phyloP scores from a whole-genome alignment of 2,888 invertebrate genomes.

The Rhimphoctona megacephalus region DNA sequence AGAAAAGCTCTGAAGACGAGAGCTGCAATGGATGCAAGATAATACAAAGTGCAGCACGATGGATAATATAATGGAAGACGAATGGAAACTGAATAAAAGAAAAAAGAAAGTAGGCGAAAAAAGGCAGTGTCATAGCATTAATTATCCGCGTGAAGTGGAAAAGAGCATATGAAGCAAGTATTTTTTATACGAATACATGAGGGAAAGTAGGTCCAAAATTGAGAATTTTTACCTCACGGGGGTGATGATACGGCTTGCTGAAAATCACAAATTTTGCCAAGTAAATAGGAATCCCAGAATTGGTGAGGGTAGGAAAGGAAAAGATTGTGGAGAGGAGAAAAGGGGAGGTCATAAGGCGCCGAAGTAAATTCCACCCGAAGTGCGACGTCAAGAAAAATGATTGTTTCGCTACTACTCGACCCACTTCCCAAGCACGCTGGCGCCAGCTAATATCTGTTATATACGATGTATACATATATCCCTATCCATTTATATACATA shows the following conservation, averaged over 20 bases:
- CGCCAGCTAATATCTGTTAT: slow-evolving; percentile 72
- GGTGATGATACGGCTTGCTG: slow-evolving; percentile 52
- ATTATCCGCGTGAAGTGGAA: slow-evolving; percentile 56
- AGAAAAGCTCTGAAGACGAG: slow-evolving; percentile 43
- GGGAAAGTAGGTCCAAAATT: slow-evolving; percentile 17
- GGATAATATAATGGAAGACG: slow-evolving; percentile 49
- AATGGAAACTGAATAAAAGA: not conserved
- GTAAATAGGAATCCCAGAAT: slow-evolving; percentile 42
- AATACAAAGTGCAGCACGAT: slow-evolving; percentile 42
- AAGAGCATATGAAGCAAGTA: slow-evolving; percentile 36
- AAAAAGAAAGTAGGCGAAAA: slow-evolving; percentile 47
- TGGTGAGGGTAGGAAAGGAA: slow-evolving; percentile 13
- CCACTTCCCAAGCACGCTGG: slow-evolving; percentile 71
- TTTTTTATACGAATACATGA: not conserved
- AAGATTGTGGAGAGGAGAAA: not conserved
- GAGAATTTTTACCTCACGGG: slow-evolving; percentile 6
- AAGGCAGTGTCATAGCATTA: slow-evolving; percentile 57
- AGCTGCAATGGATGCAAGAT: slow-evolving; percentile 41
- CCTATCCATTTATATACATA: not conserved
- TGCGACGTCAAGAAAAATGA: slow-evolving; percentile 75
- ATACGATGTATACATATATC: slow-evolving; percentile 15
- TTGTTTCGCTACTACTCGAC: slow-evolving; percentile 74
- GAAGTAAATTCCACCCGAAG: slow-evolving; percentile 74
- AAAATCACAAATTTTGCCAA: slow-evolving; percentile 60
- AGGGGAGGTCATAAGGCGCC: slow-evolving; percentile 68